Percentiles rank a stretch among this genome's conserved stretches.
Conservation (phyloP, 2,113 vertebrate genomes). For the Gila orcuttii region DNA sequence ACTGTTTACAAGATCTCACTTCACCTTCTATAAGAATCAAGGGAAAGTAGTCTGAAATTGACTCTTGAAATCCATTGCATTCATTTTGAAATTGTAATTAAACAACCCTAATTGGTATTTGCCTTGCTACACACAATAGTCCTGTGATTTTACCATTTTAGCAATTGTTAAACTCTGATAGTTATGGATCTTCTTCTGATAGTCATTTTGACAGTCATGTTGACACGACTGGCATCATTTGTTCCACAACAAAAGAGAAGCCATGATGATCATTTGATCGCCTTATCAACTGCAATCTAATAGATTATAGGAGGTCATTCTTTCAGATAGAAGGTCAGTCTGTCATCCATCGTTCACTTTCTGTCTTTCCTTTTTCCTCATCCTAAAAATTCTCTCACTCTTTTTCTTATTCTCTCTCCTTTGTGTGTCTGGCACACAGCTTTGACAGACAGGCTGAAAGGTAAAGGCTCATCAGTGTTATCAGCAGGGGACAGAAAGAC, state of each 20-base stretch:
- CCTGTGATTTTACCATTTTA: background rate
- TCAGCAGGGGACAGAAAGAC: conserved; percentile 48
- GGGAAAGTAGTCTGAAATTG: background rate
- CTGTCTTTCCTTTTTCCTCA: conserved; percentile 1
- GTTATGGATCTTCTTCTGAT: background rate
- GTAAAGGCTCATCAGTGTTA: conserved; percentile 54
- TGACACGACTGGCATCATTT: background rate
- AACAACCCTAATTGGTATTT: background rate
- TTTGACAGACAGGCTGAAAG: conserved; percentile 44
- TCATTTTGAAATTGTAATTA: background rate
- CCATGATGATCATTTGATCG: background rate
- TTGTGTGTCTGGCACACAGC: conserved; percentile 42
- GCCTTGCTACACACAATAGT: background rate
- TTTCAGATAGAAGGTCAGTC: conserved; percentile 46
- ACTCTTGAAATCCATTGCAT: background rate
- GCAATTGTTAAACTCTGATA: background rate
- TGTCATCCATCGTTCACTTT: conserved; percentile 47
- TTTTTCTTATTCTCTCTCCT: conserved; percentile 24
- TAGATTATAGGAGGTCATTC: conserved; percentile 37
- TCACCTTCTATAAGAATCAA: background rate
- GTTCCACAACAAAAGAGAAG: conserved; percentile 1
- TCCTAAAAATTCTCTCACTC: background rate
- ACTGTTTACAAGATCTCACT: background rate
- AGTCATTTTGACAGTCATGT: background rate
- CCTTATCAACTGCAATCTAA: conserved; percentile 48